Percentiles rank a stretch among this genome's conserved stretches.
phyloP scores from a whole-genome alignment of 2,888 invertebrate genomes.

The Metacarcinus magister region DNA sequence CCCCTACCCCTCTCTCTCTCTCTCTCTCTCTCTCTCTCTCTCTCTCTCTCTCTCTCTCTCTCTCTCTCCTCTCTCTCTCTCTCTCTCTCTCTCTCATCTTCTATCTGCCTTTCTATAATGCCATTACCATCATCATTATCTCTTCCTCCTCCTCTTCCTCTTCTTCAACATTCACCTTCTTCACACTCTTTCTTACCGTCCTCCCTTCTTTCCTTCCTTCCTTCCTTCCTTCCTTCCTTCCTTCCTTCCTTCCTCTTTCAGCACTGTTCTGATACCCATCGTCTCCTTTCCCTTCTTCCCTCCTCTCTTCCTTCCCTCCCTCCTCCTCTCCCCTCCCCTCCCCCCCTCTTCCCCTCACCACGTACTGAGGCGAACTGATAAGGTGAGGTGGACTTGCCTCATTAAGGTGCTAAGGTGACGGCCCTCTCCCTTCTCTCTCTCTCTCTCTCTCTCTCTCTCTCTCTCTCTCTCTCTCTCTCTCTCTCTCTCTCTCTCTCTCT shows the following conservation, averaged over 20 bases:
- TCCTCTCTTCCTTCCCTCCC: neutral
- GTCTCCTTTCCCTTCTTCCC: neutral
- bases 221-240: neutral
- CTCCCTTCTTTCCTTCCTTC: neutral
- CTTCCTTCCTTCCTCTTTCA: neutral
- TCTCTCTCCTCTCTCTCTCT: conserved; percentile 56
- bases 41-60: conserved; percentile 63
- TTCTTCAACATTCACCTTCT: neutral
- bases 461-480: too few species aligned
- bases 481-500: neutral
- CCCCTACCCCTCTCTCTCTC: neutral
- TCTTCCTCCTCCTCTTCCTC: neutral
- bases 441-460: neutral
- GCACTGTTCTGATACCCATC: neutral
- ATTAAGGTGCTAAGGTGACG: neutral
- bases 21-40: conserved; percentile 72
- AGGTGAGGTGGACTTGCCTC: conserved; percentile 7
- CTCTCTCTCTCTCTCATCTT: conserved; percentile 47
- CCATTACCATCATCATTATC: neutral
- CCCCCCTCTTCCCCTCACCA: neutral
- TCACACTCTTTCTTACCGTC: too few species aligned
- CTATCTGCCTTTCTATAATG: neutral
- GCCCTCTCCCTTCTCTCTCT: neutral
- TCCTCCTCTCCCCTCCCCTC: neutral
- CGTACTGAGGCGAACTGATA: neutral